Conservation (phyloP, 2,797 vertebrate genomes). For the Loris lydekkerianus region DNA sequence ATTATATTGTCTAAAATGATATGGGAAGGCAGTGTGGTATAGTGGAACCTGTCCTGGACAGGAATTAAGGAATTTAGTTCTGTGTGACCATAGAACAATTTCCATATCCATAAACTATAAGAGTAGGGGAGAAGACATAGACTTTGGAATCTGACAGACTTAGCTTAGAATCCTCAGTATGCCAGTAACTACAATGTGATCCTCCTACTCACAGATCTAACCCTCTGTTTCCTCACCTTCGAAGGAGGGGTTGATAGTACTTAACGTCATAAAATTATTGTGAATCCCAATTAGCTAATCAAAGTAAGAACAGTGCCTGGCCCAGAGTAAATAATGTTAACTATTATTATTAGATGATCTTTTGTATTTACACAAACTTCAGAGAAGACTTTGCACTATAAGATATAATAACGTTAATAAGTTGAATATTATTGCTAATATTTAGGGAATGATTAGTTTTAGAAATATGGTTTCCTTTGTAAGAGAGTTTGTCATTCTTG, state of each 20-base stretch:
- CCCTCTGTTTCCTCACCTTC: background rate
- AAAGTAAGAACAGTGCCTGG: background rate
- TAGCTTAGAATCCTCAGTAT: conserved; percentile 3
- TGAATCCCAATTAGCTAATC: background rate
- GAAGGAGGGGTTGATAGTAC: background rate
- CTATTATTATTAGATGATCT: background rate
- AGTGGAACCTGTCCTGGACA: background rate
- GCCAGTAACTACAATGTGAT: background rate
- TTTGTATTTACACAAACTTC: background rate
- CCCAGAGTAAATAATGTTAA: background rate
- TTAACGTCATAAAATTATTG: background rate
- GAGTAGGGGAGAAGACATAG: background rate
- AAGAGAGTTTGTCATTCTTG: background rate
- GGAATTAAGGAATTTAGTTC: background rate
- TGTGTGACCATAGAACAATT: background rate
- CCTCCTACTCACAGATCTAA: background rate
- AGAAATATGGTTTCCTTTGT: background rate
- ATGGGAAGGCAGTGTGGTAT: background rate
- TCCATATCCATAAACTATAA: conserved; percentile 46
- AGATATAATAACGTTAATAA: background rate
- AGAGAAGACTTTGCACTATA: conserved; percentile 26
- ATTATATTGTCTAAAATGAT: conserved; percentile 41
- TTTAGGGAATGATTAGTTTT: conserved; percentile 32
- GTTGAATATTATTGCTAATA: background rate
- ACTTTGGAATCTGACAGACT: conserved; percentile 18